These are phyloP conservation scores for Drosophila merina DNA, from an alignment of 2,888 invertebrate species.

Conservation along the genomic window DNA sequence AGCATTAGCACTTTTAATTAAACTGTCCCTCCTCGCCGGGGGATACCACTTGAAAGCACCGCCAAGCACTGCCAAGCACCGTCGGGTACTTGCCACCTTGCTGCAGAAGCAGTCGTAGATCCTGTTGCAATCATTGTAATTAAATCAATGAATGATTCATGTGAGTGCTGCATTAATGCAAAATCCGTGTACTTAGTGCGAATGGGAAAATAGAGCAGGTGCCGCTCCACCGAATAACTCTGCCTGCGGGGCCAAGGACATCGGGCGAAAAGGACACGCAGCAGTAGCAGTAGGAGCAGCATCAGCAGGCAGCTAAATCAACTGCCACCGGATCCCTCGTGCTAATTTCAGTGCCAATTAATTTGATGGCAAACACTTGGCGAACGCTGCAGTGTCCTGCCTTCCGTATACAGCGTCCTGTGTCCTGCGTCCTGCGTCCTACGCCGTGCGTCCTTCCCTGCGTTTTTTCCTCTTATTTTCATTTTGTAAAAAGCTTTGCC, in stretches of 20 bases:
- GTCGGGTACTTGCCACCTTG: slow-evolving; percentile 7
- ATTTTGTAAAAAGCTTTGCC: slow-evolving; percentile 75
- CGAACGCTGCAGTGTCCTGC: slow-evolving; percentile 23
- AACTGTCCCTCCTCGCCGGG: slow-evolving; percentile 55
- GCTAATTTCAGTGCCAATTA: slow-evolving; percentile 79
- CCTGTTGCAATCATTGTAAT: slow-evolving; percentile 75
- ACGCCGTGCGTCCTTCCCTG: background rate
- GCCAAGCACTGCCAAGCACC: slow-evolving; percentile 13
- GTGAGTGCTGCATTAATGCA: slow-evolving; percentile 78
- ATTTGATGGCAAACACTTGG: slow-evolving; percentile 77
- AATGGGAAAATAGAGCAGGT: slow-evolving; percentile 65
- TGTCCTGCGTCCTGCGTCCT: background rate
- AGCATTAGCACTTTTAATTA: slow-evolving; percentile 79
- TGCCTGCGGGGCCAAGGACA: slow-evolving; percentile 45
- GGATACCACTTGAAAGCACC: slow-evolving; percentile 37
- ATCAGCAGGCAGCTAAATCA: slow-evolving; percentile 14
- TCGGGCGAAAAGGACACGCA: slow-evolving; percentile 47
- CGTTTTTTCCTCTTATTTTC: slow-evolving; percentile 52
- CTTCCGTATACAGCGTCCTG: slow-evolving; percentile 6
- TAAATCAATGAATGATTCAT: slow-evolving; percentile 80
- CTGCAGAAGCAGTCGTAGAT: slow-evolving; percentile 18
- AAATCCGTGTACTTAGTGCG: slow-evolving; percentile 77
- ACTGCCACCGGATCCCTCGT: slow-evolving; percentile 34
- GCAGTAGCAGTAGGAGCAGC: slow-evolving; percentile 21
- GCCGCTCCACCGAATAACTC: slow-evolving; percentile 22